Evolutionary conservation across 2,113 vertebrate genomes (phyloP), one percentile per base, ranked within the genome.

Genomic region (Solea senegalensis): DNA sequence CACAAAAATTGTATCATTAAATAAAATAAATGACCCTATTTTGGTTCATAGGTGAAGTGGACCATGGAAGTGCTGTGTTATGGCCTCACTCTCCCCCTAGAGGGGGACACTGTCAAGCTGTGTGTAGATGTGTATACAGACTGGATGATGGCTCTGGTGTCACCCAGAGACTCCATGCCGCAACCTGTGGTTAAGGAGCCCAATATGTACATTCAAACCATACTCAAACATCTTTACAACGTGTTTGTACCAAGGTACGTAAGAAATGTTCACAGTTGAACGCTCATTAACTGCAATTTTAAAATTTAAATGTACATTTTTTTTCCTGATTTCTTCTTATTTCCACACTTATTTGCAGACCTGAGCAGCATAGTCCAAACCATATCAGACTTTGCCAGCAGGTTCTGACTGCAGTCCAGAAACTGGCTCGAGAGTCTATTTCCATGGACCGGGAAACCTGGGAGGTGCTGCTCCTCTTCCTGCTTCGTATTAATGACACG

Each of bases 51-150:
- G 97, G 97, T 98, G 76, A 98, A 98, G 91, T 98, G 97, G 97
- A 98, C 97, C 46, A 98, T 98, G 97, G 97, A 98, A 90, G 97
- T 98, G 65, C 94, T 98, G 83, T 97, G 97, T 84, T 98, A 97
- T 14, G 97, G 97, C 67, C 87, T 98, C 78, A 98, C 97, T 10
- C 95, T 98, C 45, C 96, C 97, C 66, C 87, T 98, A 72, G 97
- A 98, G 4, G 95, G 96, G 27, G 97, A 98, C 78, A 98, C 96
- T 51, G 97, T 98, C 86, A 97, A 97, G 75, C 93, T 96, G 76
- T 98, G 97, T 80, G 97, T 98, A 80, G 97, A 98, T 39, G 97
- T 98, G 8, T 98, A 98, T 90, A 98, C 96, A 11, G 97, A 98
- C 71, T 98, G 96, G 96, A 97, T 98, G 90, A 98, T 97, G 96